Evolutionary conservation across 2,888 invertebrate genomes (phyloP).

Genomic region (Orthosia cruda): DNA sequence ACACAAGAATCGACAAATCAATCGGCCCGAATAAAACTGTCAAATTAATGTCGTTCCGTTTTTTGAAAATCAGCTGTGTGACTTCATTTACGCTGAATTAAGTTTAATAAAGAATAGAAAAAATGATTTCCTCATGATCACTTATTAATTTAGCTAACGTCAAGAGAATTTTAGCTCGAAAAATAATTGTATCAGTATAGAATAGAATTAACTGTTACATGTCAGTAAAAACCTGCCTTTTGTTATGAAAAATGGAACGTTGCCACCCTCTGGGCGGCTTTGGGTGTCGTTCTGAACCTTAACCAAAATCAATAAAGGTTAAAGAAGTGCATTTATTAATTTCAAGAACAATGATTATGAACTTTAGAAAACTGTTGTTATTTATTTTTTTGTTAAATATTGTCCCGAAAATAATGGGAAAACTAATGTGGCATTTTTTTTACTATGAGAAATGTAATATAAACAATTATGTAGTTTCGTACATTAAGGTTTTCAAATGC

Average conservation of each 20-base stretch:
- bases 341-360: neutral
- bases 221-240: neutral
- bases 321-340: neutral
- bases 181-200: neutral
- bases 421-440: neutral
- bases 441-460: neutral
- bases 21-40: constrained; percentile 67
- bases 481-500: constrained; percentile 36
- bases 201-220: too few species aligned
- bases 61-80: constrained; percentile 59
- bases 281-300: constrained; percentile 29
- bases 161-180: neutral
- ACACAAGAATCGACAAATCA: constrained; percentile 74
- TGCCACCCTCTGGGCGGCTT: constrained; percentile 30
- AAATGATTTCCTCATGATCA: accelerated
- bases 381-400: neutral
- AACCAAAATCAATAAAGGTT: too few species aligned
- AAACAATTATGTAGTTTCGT: neutral
- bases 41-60: constrained; percentile 59
- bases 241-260: constrained; percentile 33
- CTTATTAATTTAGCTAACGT: neutral
- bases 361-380: neutral
- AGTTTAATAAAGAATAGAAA: accelerated
- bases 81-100: neutral
- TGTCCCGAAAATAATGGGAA: neutral